phyloP scores from a whole-genome alignment of 1,140 invertebrate species.

The Lordiphosa stackelbergi region DNA sequence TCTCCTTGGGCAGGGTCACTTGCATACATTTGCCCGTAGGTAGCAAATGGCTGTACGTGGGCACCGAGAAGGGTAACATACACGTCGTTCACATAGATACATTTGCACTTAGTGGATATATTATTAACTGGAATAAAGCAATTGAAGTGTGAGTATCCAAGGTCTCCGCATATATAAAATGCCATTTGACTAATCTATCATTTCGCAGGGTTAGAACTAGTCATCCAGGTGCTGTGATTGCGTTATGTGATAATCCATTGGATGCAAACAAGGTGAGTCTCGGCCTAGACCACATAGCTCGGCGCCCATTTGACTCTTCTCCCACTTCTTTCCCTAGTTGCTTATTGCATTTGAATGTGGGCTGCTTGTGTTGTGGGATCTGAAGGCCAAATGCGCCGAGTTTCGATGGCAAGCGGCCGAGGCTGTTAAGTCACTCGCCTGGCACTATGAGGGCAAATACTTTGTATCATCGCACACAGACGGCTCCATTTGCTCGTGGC shows the following conservation, averaged over 20 bases:
- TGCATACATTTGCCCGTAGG: slow-evolving; percentile 95
- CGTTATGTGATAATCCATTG: slow-evolving; percentile 96
- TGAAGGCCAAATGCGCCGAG: slow-evolving; percentile 89
- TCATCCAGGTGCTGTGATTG: slow-evolving; percentile 95
- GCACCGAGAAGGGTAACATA: slow-evolving; percentile 98
- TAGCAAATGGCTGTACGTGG: slow-evolving; percentile 99
- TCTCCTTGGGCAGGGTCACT: slow-evolving; percentile 83
- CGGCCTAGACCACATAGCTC: neutral
- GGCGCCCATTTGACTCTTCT: slow-evolving; percentile 38
- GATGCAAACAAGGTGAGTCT: slow-evolving; percentile 92
- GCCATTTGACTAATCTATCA: too few species aligned
- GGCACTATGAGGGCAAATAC: slow-evolving; percentile 98
- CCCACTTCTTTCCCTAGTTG: slow-evolving; percentile 80
- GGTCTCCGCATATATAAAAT: neutral
- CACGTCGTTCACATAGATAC: slow-evolving; percentile 98
- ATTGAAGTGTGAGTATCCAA: slow-evolving; percentile 96
- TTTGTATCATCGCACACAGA: slow-evolving; percentile 98
- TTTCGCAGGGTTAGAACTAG: slow-evolving; percentile 90
- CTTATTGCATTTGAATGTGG: slow-evolving; percentile 98
- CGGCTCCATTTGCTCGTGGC: slow-evolving; percentile 96
- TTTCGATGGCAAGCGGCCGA: slow-evolving; percentile 88
- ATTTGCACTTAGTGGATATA: slow-evolving; percentile 97
- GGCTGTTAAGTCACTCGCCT: slow-evolving; percentile 90
- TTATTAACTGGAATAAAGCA: slow-evolving; percentile 99
- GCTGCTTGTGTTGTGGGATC: slow-evolving; percentile 96